Conservation (phyloP, 2,888 invertebrate genomes). For the Malthinus seriepunctatus region DNA sequence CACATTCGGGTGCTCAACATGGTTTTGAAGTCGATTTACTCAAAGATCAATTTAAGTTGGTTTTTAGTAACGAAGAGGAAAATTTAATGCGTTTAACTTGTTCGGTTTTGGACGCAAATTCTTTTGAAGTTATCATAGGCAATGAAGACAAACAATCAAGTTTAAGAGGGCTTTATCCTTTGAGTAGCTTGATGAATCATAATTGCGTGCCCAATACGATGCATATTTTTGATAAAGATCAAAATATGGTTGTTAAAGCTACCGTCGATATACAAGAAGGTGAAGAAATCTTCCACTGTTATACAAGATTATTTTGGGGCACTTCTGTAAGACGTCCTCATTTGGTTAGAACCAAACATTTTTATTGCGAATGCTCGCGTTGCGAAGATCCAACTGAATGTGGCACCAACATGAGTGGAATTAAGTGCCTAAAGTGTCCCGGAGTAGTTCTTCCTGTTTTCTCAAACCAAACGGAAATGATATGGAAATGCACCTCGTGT, state of each 20-base stretch:
- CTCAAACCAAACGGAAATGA: slow-evolving; percentile 56
- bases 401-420: slow-evolving; percentile 52
- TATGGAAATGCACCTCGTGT: slow-evolving; percentile 67
- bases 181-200: slow-evolving; percentile 71
- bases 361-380: slow-evolving; percentile 66
- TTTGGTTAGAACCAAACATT: slow-evolving; percentile 68
- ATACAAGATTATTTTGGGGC: slow-evolving; percentile 70
- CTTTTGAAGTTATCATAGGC: slow-evolving; percentile 63
- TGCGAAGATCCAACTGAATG: slow-evolving; percentile 71
- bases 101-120: slow-evolving; percentile 67
- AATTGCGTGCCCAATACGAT: slow-evolving; percentile 69
- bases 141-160: slow-evolving; percentile 53
- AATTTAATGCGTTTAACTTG: slow-evolving; percentile 63
- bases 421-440: slow-evolving; percentile 53
- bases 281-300: slow-evolving; percentile 67
- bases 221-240: slow-evolving; percentile 62
- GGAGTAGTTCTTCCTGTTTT: slow-evolving; percentile 63
- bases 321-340: slow-evolving; percentile 66
- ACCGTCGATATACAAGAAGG: slow-evolving; percentile 62
- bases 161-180: slow-evolving; percentile 67
- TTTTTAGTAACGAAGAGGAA: slow-evolving; percentile 61
- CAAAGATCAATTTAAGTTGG: slow-evolving; percentile 55
- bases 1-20: slow-evolving; percentile 59
- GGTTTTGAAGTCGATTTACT: slow-evolving; percentile 63
- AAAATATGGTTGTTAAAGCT: slow-evolving; percentile 64